A percentile compares a stretch with the other conserved stretches of the same genome.
These are phyloP conservation scores for Drosophila parthenogenetica DNA, from an alignment of 2,888 invertebrate genomes.

Conservation along the genomic window DNA sequence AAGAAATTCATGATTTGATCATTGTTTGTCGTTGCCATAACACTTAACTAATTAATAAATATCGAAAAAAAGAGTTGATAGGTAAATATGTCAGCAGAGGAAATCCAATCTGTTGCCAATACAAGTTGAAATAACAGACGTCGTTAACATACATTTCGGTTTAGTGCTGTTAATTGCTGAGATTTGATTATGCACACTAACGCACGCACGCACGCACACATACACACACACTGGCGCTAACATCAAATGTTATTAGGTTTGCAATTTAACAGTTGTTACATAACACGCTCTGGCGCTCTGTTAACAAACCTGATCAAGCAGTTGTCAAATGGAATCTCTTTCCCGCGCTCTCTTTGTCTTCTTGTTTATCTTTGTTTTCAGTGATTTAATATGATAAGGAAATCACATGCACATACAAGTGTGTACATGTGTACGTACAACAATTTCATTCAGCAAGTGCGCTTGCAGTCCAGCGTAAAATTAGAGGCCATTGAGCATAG, in stretches of 20 bases:
- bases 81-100: neutral
- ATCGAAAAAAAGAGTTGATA: neutral
- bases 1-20: neutral
- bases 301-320: neutral
- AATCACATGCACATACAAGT: neutral
- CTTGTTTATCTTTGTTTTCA: too few relatives aligned
- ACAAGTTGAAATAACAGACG: neutral
- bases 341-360: neutral
- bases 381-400: constrained; percentile 1
- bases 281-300: neutral
- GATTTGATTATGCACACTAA: neutral
- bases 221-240: too few relatives aligned
- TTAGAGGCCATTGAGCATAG: constrained; percentile 33
- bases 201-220: neutral
- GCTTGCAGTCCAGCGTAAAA: neutral
- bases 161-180: neutral
- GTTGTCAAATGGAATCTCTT: too few relatives aligned
- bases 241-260: neutral
- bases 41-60: constrained; percentile 5
- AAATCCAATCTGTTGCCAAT: constrained; percentile 3
- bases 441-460: constrained; percentile 9
- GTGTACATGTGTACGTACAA: neutral
- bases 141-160: neutral
- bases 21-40: constrained; percentile 4
- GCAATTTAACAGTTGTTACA: too few relatives aligned